Evolutionary conservation across 2,888 invertebrate genomes (phyloP).

Genomic region (Oxyteleia sp.): DNA sequence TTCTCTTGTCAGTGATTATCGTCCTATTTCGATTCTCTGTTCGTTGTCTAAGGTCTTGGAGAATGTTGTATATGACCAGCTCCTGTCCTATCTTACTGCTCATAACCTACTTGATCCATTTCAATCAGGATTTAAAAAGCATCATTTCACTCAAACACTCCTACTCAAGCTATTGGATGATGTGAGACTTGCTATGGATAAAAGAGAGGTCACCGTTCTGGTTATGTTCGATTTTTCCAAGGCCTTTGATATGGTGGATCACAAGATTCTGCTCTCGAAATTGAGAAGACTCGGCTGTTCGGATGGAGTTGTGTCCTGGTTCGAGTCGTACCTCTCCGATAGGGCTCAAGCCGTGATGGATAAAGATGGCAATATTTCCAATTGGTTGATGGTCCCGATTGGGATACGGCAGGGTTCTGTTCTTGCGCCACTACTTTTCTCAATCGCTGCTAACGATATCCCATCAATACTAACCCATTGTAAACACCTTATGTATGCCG

Average conservation of each 20-base stretch:
- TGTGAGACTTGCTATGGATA: neutral
- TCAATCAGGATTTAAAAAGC: slow-evolving; percentile 4
- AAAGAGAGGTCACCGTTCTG: neutral
- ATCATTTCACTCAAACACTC: neutral
- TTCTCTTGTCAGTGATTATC: neutral
- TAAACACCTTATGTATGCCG: too few relatives aligned
- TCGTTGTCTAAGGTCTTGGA: neutral
- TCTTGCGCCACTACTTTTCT: too few relatives aligned
- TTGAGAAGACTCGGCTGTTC: neutral
- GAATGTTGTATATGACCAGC: neutral
- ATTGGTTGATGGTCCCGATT: too few relatives aligned
- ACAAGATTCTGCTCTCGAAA: neutral
- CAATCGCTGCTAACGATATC: too few relatives aligned
- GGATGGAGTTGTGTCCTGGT: too few relatives aligned
- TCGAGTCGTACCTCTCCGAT: too few relatives aligned
- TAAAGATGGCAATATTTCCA: too few relatives aligned
- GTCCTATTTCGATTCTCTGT: neutral
- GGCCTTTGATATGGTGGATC: slow-evolving; percentile 8
- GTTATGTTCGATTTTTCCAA: slow-evolving; percentile 11
- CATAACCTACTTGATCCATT: neutral
- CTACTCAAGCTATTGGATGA: slow-evolving; percentile 1
- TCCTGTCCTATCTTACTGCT: neutral
- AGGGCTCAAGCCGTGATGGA: too few relatives aligned
- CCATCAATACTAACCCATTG: too few relatives aligned
- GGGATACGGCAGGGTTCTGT: too few relatives aligned